Conservation (phyloP, 2,113 vertebrate species). For the Protobothrops mucrosquamatus region DNA sequence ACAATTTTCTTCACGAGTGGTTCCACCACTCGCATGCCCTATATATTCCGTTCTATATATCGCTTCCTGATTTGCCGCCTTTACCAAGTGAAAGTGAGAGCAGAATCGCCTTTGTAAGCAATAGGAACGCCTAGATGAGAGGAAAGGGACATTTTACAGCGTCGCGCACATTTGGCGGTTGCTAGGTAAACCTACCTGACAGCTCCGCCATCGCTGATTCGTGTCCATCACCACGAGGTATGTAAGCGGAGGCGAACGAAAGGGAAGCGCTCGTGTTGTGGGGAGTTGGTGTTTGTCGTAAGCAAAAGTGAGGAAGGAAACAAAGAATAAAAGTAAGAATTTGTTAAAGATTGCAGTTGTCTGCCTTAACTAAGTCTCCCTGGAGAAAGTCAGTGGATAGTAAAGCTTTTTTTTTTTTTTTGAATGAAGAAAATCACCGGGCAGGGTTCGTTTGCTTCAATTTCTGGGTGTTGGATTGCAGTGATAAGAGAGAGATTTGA, state of each 20-base stretch:
- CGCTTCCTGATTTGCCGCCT: not conserved
- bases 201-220: rapidly evolving
- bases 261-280: not conserved
- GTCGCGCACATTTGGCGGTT: not conserved
- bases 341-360: not conserved
- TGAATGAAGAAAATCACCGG: not conserved
- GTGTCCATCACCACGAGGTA: rapidly evolving
- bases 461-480: not conserved
- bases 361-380: not conserved
- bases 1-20: not conserved
- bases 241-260: not conserved
- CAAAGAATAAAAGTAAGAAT: not conserved
- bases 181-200: rapidly evolving
- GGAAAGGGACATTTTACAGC: not conserved
- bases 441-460: not conserved
- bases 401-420: not conserved
- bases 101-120: not conserved
- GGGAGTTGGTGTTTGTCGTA: not conserved
- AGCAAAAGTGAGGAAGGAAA: too few relatives aligned
- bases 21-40: too few relatives aligned
- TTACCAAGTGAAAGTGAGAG: not conserved
- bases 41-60: not conserved
- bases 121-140: not conserved
- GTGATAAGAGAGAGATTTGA: not conserved
- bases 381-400: not conserved